Base-by-base conservation (phyloP, 1,140 invertebrate species). In the Drosophila dunni region DNA sequence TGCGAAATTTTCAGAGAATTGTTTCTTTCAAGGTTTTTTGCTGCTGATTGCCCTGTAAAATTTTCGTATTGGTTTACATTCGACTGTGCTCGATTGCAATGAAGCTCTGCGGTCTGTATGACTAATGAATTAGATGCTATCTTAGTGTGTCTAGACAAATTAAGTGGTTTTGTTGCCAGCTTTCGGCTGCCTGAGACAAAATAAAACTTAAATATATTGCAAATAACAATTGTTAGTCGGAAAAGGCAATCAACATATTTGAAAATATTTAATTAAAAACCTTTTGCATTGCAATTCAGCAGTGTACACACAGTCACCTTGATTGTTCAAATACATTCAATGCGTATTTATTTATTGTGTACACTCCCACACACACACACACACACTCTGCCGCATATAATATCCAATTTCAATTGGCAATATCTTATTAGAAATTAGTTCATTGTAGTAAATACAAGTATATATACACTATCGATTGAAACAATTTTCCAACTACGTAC, bases 371-470 rank as follows among this genome's bases (percentile, higher is more conserved):
- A 58, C 63, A 36, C 58, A 58, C 24, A 24, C 24, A 57, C 53
- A 68, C 57, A 80, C 54, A 72, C 38, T 36, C 45, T 58, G 45
- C 53, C 63, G 24, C 58, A 58, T 53, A 78, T 78, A 79, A 81
- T 86, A 82, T 86, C 75, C 79, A 66, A 71, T 86, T 85, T 73
- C 79, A 88, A 79, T 88, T 79, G 79, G 68, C 75, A 70, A 86
- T 83, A 86, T 82, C 82, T 81, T 88, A 86, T 86, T 86, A 86
- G 83, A 86, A 86, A 86, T 86, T 86, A 88, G 82, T 88, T 88
- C 65, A 58, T 62, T 79, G 82, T 60, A 70, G 69, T 76, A 88
- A 88, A 83, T 86, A 83, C 83, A 88, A 80, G 76, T 51, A 82
- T 63, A 58, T 42, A 57, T 50, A 6, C 50, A 6, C 46, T 53